A percentile compares a stretch with the other conserved stretches of the same genome.
phyloP scores from a whole-genome alignment of 2,888 invertebrate species.

The Spisula solida region DNA sequence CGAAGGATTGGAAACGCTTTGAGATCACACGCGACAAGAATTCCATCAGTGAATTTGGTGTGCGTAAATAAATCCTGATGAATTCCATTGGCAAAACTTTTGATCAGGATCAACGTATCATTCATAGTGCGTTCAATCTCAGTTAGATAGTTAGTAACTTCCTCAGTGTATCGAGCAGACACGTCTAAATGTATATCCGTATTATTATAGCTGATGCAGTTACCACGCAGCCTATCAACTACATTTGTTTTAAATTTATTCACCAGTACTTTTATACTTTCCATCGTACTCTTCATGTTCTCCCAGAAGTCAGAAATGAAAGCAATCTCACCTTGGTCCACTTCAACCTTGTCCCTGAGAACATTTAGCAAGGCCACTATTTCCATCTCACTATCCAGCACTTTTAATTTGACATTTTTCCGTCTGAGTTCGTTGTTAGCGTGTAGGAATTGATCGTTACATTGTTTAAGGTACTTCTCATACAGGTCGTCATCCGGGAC shows the following conservation, averaged over 20 bases:
- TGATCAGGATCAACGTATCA: slow-evolving; percentile 78
- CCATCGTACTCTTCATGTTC: slow-evolving; percentile 79
- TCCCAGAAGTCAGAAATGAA: slow-evolving; percentile 84
- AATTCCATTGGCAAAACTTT: slow-evolving; percentile 80
- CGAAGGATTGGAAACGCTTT: slow-evolving; percentile 85
- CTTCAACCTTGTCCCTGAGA: slow-evolving; percentile 73
- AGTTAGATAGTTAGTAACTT: slow-evolving; percentile 78
- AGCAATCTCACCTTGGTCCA: slow-evolving; percentile 77
- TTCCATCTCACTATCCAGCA: slow-evolving; percentile 77
- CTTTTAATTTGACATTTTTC: slow-evolving; percentile 76
- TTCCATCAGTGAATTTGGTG: slow-evolving; percentile 79
- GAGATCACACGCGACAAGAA: slow-evolving; percentile 83
- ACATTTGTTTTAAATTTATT: slow-evolving; percentile 81
- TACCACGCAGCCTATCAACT: slow-evolving; percentile 80
- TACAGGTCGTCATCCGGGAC: slow-evolving; percentile 76
- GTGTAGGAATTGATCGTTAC: slow-evolving; percentile 81
- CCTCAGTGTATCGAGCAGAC: slow-evolving; percentile 80
- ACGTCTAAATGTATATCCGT: slow-evolving; percentile 79
- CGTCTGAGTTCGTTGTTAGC: slow-evolving; percentile 82
- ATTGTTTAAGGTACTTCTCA: slow-evolving; percentile 78
- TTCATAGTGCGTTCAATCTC: slow-evolving; percentile 76
- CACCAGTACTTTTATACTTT: slow-evolving; percentile 76
- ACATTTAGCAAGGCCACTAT: slow-evolving; percentile 82
- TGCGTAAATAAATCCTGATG: slow-evolving; percentile 83
- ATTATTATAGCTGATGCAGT: slow-evolving; percentile 82